Percentiles rank a stretch among this genome's conserved stretches.
Conservation (phyloP, 2,113 vertebrate genomes). For the Charina bottae region DNA sequence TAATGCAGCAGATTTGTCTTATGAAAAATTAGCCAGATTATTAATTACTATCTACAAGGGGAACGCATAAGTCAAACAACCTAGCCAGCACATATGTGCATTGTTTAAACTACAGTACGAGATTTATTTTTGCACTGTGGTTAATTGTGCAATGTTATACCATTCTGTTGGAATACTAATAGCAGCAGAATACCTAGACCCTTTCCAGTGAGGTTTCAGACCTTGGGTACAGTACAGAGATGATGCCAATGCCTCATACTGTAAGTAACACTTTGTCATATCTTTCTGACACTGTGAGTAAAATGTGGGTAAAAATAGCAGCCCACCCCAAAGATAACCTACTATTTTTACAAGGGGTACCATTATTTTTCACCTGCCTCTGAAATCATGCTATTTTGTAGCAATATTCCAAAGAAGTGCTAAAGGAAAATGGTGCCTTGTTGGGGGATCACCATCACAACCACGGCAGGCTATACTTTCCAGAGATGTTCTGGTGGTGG, state of each 20-base stretch:
- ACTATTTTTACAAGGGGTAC: not conserved
- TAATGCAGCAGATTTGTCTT: not conserved
- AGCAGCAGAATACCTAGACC: not conserved
- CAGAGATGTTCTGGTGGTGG: too few relatives aligned
- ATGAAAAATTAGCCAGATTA: not conserved
- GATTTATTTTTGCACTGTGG: not conserved
- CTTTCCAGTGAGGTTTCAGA: too few relatives aligned
- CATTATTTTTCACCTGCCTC: not conserved
- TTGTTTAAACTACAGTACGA: not conserved
- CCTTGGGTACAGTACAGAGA: too few relatives aligned
- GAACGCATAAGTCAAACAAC: not conserved
- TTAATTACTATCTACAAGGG: not conserved
- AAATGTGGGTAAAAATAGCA: too few relatives aligned
- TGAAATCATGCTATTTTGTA: not conserved
- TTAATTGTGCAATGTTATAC: not conserved
- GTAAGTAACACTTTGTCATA: not conserved
- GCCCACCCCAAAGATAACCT: not conserved
- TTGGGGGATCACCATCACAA: too few relatives aligned
- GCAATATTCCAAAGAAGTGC: too few relatives aligned
- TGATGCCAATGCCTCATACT: too few relatives aligned
- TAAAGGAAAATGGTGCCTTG: too few relatives aligned
- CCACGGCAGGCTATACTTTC: too few relatives aligned
- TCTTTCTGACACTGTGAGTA: not conserved
- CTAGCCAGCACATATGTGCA: not conserved
- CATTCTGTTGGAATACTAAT: not conserved